A percentile compares a stretch with the other conserved stretches of the same genome.
These are phyloP conservation scores for Brachyistius frenatus DNA, from an alignment of 2,113 vertebrate species.

Conservation along the genomic window DNA sequence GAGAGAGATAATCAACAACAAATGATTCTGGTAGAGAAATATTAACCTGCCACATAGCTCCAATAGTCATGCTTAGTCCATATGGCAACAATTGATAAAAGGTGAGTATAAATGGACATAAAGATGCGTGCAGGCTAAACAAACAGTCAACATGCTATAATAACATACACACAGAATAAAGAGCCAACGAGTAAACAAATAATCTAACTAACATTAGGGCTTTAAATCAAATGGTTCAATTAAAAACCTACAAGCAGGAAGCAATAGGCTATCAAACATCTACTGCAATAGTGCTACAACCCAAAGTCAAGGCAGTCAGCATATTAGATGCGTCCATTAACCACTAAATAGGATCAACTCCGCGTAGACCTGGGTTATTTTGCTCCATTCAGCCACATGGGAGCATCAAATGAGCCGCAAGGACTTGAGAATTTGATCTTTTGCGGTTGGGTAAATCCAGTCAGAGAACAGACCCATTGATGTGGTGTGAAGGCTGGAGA, in stretches of 20 bases:
- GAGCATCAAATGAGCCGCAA: conserved; percentile 68
- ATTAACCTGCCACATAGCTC: not conserved
- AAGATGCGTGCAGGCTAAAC: not conserved
- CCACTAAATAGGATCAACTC: conserved; percentile 32
- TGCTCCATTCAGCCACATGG: conserved; percentile 35
- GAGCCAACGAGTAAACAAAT: not conserved
- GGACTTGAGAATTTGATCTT: conserved; percentile 58
- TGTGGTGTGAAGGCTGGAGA: conserved; percentile 60
- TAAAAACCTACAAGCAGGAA: not conserved
- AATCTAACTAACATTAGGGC: not conserved
- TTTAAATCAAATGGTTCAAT: conserved; percentile 1
- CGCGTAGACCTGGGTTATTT: conserved; percentile 40
- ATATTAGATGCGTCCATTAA: conserved; percentile 22
- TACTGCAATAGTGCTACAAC: not conserved
- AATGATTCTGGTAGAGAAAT: not conserved
- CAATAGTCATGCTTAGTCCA: not conserved
- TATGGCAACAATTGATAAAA: not conserved
- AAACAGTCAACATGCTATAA: not conserved
- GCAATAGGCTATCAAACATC: conserved; percentile 15
- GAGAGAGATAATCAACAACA: conserved; percentile 4
- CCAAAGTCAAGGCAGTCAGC: not conserved
- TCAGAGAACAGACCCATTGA: conserved; percentile 50
- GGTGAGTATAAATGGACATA: not conserved
- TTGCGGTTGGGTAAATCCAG: conserved; percentile 49
- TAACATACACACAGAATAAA: not conserved